These are phyloP conservation scores for Pitta sordida DNA, from an alignment of 2,113 vertebrate genomes.

Conservation along the genomic window DNA sequence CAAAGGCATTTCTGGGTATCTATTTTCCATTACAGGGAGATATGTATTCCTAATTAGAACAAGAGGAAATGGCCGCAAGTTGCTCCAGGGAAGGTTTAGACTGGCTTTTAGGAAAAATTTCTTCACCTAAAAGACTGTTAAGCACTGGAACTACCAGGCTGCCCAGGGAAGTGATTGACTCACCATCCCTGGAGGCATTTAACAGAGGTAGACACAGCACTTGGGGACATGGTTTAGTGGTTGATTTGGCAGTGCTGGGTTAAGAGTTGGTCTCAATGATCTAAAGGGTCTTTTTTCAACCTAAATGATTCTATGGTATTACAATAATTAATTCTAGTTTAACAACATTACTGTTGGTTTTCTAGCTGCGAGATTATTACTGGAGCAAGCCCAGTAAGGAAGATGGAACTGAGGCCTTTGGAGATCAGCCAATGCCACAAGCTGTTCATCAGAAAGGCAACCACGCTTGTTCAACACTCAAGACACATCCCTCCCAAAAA, in stretches of 20 bases:
- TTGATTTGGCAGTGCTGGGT: background rate
- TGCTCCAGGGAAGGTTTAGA: background rate
- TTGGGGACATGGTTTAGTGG: background rate
- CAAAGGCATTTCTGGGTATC: background rate
- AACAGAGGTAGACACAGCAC: background rate
- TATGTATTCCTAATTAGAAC: background rate
- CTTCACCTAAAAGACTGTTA: background rate
- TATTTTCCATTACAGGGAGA: background rate
- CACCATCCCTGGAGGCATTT: background rate
- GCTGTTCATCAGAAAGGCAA: background rate
- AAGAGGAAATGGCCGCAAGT: background rate
- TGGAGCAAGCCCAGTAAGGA: background rate
- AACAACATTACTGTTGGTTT: background rate
- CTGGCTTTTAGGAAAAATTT: background rate
- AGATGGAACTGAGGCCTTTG: fast-evolving
- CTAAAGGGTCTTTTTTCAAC: background rate
- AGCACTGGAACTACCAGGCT: background rate
- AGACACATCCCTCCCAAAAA: background rate
- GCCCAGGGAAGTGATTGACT: background rate
- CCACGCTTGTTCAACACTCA: background rate
- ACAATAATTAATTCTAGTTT: background rate
- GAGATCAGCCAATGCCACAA: background rate
- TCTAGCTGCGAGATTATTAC: background rate
- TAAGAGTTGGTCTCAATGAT: fast-evolving
- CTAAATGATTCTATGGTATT: background rate